Base-by-base conservation (phyloP, 2,888 invertebrate species). In the Notodonta ziczac region DNA sequence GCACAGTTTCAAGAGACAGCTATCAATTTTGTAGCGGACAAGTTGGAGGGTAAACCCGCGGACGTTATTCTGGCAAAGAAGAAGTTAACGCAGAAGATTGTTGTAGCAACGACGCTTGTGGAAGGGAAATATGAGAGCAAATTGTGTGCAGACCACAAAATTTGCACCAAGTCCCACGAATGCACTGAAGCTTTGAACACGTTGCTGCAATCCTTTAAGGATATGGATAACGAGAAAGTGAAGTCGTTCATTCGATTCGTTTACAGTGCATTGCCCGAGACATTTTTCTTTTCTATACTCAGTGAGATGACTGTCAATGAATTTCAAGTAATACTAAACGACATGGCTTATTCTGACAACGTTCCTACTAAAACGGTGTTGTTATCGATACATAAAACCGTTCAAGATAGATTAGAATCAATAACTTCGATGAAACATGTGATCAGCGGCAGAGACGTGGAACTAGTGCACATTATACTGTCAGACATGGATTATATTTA, bases 401-500 rank as follows among this genome's bases (percentile, higher is more conserved):
- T 88, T 6, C 72, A 81, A 60, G 68, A 70, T 0, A 81, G 87
- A 69, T n/a, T 86, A 2, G 67, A 74, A 16, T 61, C 70, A 8
- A 50, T 82, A 9, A 54, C 69, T 39, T 63, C 55, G 0, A 69
- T 78, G 32, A 65, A 56, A 32, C 70, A 76, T 10, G 53, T 62
- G 3, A 58, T 62, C 5, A 70, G 75, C 14, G 81, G 80, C 0
- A 77, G 77, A 44, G 89, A 91, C 10, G 75, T 83, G 3, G 72
- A 83, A 40, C 62, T 91, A 50, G 68, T 88, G 0, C 77, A 88
- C 53, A 74, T 74, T 0, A 89, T 91, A 62, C 64, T 91, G 7
- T 90, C 90, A 5, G 90, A 91, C 64, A 71, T 91, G 76, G 91
- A 91, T 65, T 81, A 86, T 55, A 74, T 87, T 52, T 90, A 84